A percentile compares a stretch with the other conserved stretches of the same genome.
phyloP scores from a whole-genome alignment of 2,888 invertebrate species.

The Tanytarsus gracilentus region DNA sequence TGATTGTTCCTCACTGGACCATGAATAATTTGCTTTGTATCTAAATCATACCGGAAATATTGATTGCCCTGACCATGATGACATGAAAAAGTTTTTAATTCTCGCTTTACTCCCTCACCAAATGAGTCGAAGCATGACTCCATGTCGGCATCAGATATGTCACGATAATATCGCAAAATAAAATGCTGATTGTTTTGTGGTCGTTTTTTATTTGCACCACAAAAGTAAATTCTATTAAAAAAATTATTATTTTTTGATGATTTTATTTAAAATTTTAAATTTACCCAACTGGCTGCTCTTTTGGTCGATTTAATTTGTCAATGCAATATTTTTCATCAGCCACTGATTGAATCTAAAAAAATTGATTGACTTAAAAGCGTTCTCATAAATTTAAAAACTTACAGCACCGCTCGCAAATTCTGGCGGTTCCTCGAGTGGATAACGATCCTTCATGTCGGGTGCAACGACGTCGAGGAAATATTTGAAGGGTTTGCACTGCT shows the following conservation, averaged over 20 bases:
- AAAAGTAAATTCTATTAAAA: constrained; percentile 34
- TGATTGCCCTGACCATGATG: constrained; percentile 91
- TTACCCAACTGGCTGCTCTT: constrained; percentile 33
- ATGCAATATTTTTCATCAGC: constrained; percentile 57
- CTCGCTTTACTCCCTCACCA: constrained; percentile 58
- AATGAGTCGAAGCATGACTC: constrained; percentile 79
- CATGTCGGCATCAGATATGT: constrained; percentile 45
- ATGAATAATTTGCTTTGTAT: constrained; percentile 6
- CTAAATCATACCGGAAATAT: constrained; percentile 69
- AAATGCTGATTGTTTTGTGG: constrained; percentile 39
- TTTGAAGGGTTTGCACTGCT: constrained; percentile 83
- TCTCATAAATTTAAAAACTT: constrained; percentile 42
- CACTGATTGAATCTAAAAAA: constrained; percentile 51
- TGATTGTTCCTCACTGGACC: neutral
- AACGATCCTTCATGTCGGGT: constrained; percentile 47
- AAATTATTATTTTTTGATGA: neutral
- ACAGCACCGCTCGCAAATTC: constrained; percentile 74
- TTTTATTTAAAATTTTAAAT: constrained; percentile 31
- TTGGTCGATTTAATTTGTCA: constrained; percentile 52
- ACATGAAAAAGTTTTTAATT: constrained; percentile 73
- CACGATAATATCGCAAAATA: constrained; percentile 35
- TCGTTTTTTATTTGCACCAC: constrained; percentile 35
- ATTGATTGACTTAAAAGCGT: neutral
- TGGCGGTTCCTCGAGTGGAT: constrained; percentile 76
- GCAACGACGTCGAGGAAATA: constrained; percentile 94